Base-by-base conservation (phyloP, 2,888 invertebrate species). In the Amitus sp. region DNA sequence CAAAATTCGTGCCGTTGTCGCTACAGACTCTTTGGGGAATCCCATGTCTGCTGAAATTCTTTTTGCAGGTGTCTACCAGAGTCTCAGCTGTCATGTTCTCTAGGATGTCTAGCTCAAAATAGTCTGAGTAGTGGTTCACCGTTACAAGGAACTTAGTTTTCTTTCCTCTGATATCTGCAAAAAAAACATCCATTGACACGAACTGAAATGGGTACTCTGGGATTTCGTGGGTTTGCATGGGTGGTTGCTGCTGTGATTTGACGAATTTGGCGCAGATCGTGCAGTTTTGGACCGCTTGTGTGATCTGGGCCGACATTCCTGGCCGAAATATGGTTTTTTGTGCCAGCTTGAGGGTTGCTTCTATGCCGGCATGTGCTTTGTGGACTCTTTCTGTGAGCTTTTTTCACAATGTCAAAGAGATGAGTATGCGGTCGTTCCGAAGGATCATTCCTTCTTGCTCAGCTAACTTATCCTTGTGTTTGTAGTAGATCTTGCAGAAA, bases 321-420 rank as follows among this genome's bases (percentile, higher is more conserved):
- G 66, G 60, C 63, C 61, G 63, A 27, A 55, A 61, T 10, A 67
- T 12, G 10, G 48, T 51, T 34, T 65, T 49, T 12, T 56, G 20
- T 6, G 67, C 63, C 18, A 52, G 37, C 6, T 42, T 43, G 9
- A 61, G 47, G 0, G 51, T 57, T 12, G 58, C 60, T 48, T 65
- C 59, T 18, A 65, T 51, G 4, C 65, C 65, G 9, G 13, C 15
- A 30, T 65, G 65, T 1, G 54, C 50, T 10, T 48, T 33, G 47
- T 67, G 65, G 7, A 65, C 9, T 19, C 34, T 50, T 13, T 52
- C 45, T 2, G 61, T 39, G 18, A 67, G 48, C 3, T 27, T 12
- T 33, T 37, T 58, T 33, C 63, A 34, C 15, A 66, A 12, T 13
- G 39, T 49, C 7, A 40, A 47, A 0, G 59, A 52, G 18, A 59